Base-by-base conservation (phyloP, 2,888 invertebrate genomes). In the Leistus spinibarbis region DNA sequence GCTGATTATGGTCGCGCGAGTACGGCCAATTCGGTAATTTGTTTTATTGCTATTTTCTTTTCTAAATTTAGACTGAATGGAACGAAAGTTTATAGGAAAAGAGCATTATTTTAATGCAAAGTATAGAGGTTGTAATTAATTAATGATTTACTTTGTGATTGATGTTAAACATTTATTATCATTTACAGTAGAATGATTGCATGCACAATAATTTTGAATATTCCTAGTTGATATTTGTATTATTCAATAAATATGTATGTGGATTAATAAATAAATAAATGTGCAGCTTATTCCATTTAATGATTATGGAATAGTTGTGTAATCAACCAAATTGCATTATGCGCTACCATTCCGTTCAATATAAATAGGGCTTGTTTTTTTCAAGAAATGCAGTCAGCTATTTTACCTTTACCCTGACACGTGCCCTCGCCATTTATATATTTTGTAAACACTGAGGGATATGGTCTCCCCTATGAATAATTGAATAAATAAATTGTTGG, bases 21-120 rank as follows among this genome's bases (percentile, higher is more conserved):
- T 27, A 27, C 9, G 4, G 27, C 27, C 9, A 27, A 7, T 27
- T 4, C 4, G 4, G 27, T 27, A 27, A 40, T 40, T 40, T 40
- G 7, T 10, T 40, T 40, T 40, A 40, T 40, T 40, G 40, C 13
- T 13, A 40, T 40, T 40, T 40, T 40, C 40, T 40, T 40, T 40
- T 40, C 40, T 13, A 40, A 40, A 40, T 40, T 40, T 40, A 1
- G 40, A 2, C 40, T 40, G 40, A 40, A 40, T 40, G 40, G 40
- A 40, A 40, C 7, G 40, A 40, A 40, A 40, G 40, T 5, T 40
- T 88, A 89, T 86, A 86, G 91, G 91, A 91, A 92, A 92, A 91
- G 91, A 91, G 91, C 93, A 93, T 93, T 93, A 93, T 90, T 93
- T 93, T 93, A 91, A 92, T 93, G 93, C 93, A 93, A 93, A 93